Evolutionary conservation across 2,113 vertebrate genomes (phyloP), one percentile per base, ranked within the genome.

Genomic region (Pardalotus punctatus): DNA sequence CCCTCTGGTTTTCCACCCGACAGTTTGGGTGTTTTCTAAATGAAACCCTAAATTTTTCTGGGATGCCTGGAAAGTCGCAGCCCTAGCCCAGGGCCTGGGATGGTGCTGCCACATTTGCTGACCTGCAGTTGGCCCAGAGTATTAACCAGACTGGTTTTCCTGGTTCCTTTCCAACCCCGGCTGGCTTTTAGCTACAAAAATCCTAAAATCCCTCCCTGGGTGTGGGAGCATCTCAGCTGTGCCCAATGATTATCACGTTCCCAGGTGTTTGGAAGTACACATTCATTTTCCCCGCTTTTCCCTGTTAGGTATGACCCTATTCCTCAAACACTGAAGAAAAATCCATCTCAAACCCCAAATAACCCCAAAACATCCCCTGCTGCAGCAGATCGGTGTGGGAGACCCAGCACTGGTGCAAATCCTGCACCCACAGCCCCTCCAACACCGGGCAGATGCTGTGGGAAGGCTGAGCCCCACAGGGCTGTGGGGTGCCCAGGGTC

Each of bases 31-130:
- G 21, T 3, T 64, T 33, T 23, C 48, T 10, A 14, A 50, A 56
- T 0, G 12, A 50, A 76, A 3, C 23, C 48, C 35, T 6, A 5
- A 2, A 4, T 67, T 42, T 43, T 6, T 11, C 66, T 36, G 57
- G 1, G 10, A 3, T 42, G 29, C 9, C 29, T 22, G 57, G 43
- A 6, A 14, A 0, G 38, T 3, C 0, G 7, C 72, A 57, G 93
- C 27, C 2, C 5, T 0, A 13, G 65, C 4, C 1, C 38, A 2
- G 70, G 1, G 1, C 31, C 56, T 2, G 2, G 16, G n/a, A 9
- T 1, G 33, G 1, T 38, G 70, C 13, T 71, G 31, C 35, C n/a
- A 4, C 2, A 0, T 51, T 14, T 42, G 70, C 70, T 79, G 89
- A 28, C 28, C 56, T 28, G 38, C 42, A 38, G 2, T 31, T 5